Base-by-base conservation (phyloP, 2,888 invertebrate genomes). In the Ornithoptera alexandrae region DNA sequence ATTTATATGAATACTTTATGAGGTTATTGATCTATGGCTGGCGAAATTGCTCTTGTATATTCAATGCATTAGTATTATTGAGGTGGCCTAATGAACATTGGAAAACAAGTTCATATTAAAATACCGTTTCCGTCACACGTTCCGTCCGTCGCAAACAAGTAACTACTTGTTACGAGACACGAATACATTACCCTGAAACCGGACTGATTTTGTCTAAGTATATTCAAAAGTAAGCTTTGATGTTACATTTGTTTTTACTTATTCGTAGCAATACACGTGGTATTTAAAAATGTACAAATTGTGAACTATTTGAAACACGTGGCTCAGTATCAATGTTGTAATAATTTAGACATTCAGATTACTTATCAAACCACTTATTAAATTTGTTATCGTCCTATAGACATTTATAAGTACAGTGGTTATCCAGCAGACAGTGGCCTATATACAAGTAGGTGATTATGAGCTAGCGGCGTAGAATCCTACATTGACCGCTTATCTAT, bases 111-210 rank as follows among this genome's bases (percentile, higher is more conserved):
- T 79, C 79, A 78, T 74, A 79, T 79, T 78, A 84, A 89, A 89
- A 87, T 89, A 88, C 85, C 83, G 87, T 86, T 90, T 90, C 89
- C 86, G 85, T 79, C 78, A 79, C 90, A 89, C 89, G 88, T 87
- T 80, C 79, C 36, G 79, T 77, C 73, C 76, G 80, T 75, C 77
- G 81, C 80, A 78, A 79, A 80, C 77, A 75, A 77, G 74, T 74
- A 81, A 84, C 79, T 79, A 79, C 84, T 84, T 75, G 53, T 78
- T 81, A 85, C 87, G 85, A 85, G 88, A 81, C 81, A 74, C 73
- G 88, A 83, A 88, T 88, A 78, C 73, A 75, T 75, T 73, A 68
- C 62, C 57, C 20, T 69, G 61, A 66, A 61, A 18, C 24, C 24
- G 58, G 56, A 42, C 39, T 65, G 70, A 58, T 75, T 72, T 75